Conservation (phyloP, 2,113 vertebrate genomes). For the Oncorhynchus nerka region DNA sequence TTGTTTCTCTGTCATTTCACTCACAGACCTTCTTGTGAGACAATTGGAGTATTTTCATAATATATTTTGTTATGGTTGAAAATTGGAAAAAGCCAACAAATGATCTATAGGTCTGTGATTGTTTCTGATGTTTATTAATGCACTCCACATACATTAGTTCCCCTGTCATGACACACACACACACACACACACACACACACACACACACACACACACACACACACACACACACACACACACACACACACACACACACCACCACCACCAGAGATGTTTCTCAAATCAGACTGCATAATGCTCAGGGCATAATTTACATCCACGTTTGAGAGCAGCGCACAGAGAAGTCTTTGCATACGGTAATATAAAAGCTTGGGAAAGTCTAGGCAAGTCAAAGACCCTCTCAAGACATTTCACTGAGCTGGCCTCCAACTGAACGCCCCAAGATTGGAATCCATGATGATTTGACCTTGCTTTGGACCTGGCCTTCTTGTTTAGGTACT, state of each 20-base stretch:
- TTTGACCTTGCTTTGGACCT: not conserved
- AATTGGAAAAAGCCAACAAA: not conserved
- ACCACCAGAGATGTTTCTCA: conserved; percentile 73
- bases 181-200: too few species aligned
- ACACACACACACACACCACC: conserved; percentile 10
- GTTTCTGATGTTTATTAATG: not conserved
- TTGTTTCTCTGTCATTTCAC: not conserved
- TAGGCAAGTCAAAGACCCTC: conserved; percentile 49
- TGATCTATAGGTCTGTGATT: not conserved
- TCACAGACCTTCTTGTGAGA: not conserved
- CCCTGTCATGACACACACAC: too few species aligned
- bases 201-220: too few species aligned
- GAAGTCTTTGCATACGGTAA: too few species aligned
- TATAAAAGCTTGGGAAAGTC: conserved; percentile 60
- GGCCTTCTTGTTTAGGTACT: not conserved
- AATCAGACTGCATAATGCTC: conserved; percentile 73
- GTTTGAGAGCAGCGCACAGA: too few species aligned
- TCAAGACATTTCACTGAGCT: conserved; percentile 37
- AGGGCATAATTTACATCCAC: conserved; percentile 28
- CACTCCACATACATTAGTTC: not conserved
- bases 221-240: too few species aligned
- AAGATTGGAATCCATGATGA: not conserved
- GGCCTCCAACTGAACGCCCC: not conserved
- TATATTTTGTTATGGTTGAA: not conserved
- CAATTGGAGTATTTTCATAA: not conserved